Percentiles rank a stretch among this genome's conserved stretches.
Conservation (phyloP, 2,888 invertebrate species). For the Formica aserva region DNA sequence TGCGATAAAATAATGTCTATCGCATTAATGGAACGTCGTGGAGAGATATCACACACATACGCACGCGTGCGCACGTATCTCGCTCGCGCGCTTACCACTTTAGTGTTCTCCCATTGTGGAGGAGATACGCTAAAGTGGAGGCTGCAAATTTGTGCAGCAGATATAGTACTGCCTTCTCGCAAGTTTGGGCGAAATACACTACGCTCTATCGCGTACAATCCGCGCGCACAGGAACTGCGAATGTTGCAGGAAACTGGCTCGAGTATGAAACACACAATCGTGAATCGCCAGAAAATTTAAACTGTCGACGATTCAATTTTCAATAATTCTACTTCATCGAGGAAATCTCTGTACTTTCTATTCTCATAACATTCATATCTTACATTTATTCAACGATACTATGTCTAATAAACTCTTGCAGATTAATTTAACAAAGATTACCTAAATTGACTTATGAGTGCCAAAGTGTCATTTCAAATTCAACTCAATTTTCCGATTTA, state of each 20-base stretch:
- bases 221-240: conserved; percentile 23
- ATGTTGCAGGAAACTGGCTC: neutral
- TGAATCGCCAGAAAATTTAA: neutral
- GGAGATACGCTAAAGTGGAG: neutral
- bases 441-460: neutral
- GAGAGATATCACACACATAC: conserved; percentile 6
- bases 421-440: neutral
- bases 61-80: conserved; percentile 26
- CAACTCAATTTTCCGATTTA: neutral
- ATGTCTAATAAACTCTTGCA: neutral
- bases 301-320: neutral
- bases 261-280: neutral
- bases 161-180: neutral
- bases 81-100: conserved; percentile 34
- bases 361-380: neutral
- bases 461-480: neutral
- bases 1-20: conserved; percentile 35
- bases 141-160: conserved; percentile 15
- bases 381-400: neutral
- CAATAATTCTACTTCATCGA: neutral
- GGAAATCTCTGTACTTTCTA: neutral
- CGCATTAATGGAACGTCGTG: conserved; percentile 17
- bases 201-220: conserved; percentile 21
- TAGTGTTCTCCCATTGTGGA: conserved; percentile 20
- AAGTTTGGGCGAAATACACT: conserved; percentile 17